Evolutionary conservation across 2,113 vertebrate species (phyloP), one percentile per base, ranked within the genome.

Genomic region (Myotis davidii): DNA sequence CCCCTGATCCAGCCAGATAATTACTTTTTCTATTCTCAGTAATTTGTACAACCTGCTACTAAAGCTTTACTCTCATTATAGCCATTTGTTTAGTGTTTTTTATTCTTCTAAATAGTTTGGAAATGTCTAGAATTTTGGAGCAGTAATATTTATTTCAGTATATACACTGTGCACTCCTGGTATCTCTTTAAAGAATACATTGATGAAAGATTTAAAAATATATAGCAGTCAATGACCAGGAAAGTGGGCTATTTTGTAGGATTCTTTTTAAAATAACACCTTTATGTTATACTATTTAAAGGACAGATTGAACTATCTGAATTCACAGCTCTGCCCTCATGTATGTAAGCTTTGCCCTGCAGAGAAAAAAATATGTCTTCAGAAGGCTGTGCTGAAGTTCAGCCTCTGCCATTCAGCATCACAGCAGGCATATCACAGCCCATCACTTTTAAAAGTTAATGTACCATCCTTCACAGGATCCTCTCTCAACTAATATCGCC

Each of bases 401-500:
- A 97, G 10, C 2, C 70, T 95, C 13, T 59, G 48, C 29, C 64
- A 83, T 91, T 95, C 77, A n/a, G 3, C 94, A 65, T 29, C 97
- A 96, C 91, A 96, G 13, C 88, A 81, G 81, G 92, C 95, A 72
- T 96, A 97, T 82, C 73, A 85, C 16, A 95, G 25, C 77, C 34
- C 18, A 91, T 96, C 88, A 92, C 97, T 97, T 98, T 83, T 88
- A 90, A 95, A 98, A 98, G 73, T 96, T 85, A 91, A 23, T 96
- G 70, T 97, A 88, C 29, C 70, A 85, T 96, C 64, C 34, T 96
- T 97, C 88, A 89, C 32, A 54, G 90, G 81, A 95, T 97, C 82
- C 21, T 87, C 69, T 97, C 61, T 96, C 95, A 88, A 96, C 92
- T 97, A 97, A 97, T 97, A 97, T 95, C 97, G 88, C 93, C 95